Percentiles rank a stretch among this genome's conserved stretches.
Evolutionary conservation across 2,113 vertebrate species (phyloP).

Genomic region (Ginglymostoma cirratum): DNA sequence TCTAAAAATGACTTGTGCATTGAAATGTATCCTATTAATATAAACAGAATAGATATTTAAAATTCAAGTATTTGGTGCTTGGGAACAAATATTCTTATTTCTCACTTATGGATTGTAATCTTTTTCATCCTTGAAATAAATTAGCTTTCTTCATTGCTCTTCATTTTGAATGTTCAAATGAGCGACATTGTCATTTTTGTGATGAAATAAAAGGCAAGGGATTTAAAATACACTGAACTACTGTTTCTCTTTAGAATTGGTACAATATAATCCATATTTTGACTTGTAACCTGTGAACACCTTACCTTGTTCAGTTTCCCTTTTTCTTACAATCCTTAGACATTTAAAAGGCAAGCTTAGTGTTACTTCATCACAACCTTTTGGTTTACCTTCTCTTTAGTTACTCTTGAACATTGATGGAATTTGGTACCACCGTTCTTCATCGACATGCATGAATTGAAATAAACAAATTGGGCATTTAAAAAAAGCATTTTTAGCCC

Average conservation of each 20-base stretch:
- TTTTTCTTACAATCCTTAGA: neutral
- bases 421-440: neutral
- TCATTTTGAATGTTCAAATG: neutral
- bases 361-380: neutral
- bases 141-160: neutral
- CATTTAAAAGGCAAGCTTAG: neutral
- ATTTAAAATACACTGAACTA: neutral
- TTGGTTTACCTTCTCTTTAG: neutral
- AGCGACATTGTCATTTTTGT: neutral
- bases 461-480: neutral
- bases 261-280: neutral
- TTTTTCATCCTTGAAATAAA: neutral
- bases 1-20: neutral
- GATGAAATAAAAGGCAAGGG: neutral
- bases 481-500: neutral
- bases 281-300: neutral
- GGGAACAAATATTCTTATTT: neutral
- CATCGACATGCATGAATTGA: neutral
- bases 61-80: neutral
- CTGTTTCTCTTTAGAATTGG: neutral
- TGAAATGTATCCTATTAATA: neutral
- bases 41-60: neutral
- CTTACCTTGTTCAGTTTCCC: neutral
- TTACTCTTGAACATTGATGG: neutral
- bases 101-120: neutral